Base-by-base conservation (phyloP, 2,113 vertebrate genomes). In the Proteles cristata region DNA sequence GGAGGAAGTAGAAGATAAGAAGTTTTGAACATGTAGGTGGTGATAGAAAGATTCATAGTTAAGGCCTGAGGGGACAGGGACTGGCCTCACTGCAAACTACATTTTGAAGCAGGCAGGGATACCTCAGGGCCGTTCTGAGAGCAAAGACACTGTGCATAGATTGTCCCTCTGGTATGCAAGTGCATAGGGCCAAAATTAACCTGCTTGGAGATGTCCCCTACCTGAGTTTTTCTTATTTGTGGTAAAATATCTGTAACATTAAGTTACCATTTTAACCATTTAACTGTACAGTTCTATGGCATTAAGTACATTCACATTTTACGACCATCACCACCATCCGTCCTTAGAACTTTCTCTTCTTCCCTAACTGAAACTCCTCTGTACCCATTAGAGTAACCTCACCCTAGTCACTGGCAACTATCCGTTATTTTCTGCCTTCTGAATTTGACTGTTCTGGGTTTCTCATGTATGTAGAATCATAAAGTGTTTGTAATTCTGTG, bases 51-150 rank as follows among this genome's bases (percentile, higher is more conserved):
- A 0, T 33, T 86, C 9, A 28, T 48, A 7, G 1, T 15, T 5
- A 10, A n/a, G 45, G 35, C 11, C n/a, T 6, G 8, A 8, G 48
- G 39, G 28, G 15, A 17, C 66, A 23, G 28, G 33, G 77, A 1
- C 65, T 63, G 12, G 33, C 55, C 50, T 33, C 16, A 0, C 0
- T 31, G 15, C n/a, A 35, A 0, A 12, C 63, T 4, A 11, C 48
- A 11, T 26, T 86, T 63, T 39, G n/a, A 91, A 71, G 84, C 80
- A 66, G 82, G 35, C 61, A 55, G 50, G 21, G 19, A 58, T 12
- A 11, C 23, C 35, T 73, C 53, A 39, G 1, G 53, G 79, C 7
- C 8, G 3, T n/a, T 7, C 5, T 53, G 61, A 26, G 50, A 84
- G 45, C 45, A 89, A 90, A 50, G 69, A 45, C 21, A 7, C 31